Evolutionary conservation across 1,140 invertebrate genomes (phyloP), one percentile per base, ranked within the genome.

Genomic region (Protaetia brevitarsis): DNA sequence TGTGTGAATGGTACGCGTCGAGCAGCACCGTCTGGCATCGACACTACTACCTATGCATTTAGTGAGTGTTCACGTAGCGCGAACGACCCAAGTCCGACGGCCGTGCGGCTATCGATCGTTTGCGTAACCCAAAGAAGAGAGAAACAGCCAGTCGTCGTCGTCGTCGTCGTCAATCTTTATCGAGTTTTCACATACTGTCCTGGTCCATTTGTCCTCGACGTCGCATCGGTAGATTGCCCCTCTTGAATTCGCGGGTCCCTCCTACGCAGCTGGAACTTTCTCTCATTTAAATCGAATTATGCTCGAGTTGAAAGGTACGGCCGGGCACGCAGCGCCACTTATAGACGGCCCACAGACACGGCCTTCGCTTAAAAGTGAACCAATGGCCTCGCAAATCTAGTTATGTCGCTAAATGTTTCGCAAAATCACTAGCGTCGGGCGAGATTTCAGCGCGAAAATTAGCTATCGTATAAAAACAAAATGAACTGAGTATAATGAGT

Each of bases 261-360:
- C 73, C 66, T 70, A 67, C 64, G 45, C 71, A 68, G 66, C 67
- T 64, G 69, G 71, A 74, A 74, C 73, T 77, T 77, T 75, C 73
- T 75, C 69, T 77, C 75, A 77, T 77, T 77, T 74, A 76, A 77
- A 77, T 77, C 71, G 76, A 74, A 77, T 77, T 77, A 77, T 75
- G 74, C 74, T 76, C 68, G 58, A 77, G 68, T 72, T 57, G 31
- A 41, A 65, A 57, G 26, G 28, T 23, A 13, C 63, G 34, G n/a
- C n/a, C n/a, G n/a, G n/a, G n/a, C n/a, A n/a, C n/a, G n/a, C n/a
- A n/a, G n/a, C n/a, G n/a, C n/a, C n/a, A n/a, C n/a, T 11, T 34
- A 51, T 8, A 51, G 41, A 51, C 41, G 41, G 21, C 41, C 41
- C 41, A 51, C 41, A 51, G 16, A 23, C 41, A 19, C 41, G 41